These are phyloP conservation scores for Tolmerus cingulatus DNA, from an alignment of 2,888 invertebrate genomes.

Conservation along the genomic window DNA sequence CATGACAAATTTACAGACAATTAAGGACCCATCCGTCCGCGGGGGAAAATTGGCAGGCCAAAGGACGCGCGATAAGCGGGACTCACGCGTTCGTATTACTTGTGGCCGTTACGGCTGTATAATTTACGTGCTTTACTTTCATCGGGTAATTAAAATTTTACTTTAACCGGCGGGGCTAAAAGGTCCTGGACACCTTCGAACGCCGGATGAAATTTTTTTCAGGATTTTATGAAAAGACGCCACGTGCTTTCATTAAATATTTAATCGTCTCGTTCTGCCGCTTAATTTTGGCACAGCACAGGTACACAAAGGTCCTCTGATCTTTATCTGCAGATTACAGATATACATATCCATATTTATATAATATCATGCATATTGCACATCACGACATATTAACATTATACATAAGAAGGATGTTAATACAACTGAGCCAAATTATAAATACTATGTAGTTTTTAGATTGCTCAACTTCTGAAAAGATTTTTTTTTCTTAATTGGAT, in stretches of 20 bases:
- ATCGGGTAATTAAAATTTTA: neutral
- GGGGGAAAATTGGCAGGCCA: neutral
- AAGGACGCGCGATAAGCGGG: neutral
- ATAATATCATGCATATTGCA: no score
- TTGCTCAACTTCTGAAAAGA: no score
- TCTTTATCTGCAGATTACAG: neutral
- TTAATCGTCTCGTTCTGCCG: neutral
- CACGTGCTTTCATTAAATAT: neutral
- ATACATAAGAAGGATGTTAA: no score
- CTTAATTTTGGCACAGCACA: neutral
- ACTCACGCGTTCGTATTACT: neutral
- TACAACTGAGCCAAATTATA: no score
- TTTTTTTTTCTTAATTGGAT: no score
- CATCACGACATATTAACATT: no score
- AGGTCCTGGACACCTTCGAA: neutral
- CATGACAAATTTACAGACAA: neutral
- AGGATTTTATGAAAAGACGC: neutral
- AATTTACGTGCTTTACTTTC: neutral
- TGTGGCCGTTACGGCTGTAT: neutral
- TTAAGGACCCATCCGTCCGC: neutral
- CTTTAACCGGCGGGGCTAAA: neutral
- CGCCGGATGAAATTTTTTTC: neutral
- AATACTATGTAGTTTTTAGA: no score
- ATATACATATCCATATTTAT: no score
- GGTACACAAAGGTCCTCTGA: neutral